Conservation (phyloP, 2,113 vertebrate genomes). For the Conger conger region DNA sequence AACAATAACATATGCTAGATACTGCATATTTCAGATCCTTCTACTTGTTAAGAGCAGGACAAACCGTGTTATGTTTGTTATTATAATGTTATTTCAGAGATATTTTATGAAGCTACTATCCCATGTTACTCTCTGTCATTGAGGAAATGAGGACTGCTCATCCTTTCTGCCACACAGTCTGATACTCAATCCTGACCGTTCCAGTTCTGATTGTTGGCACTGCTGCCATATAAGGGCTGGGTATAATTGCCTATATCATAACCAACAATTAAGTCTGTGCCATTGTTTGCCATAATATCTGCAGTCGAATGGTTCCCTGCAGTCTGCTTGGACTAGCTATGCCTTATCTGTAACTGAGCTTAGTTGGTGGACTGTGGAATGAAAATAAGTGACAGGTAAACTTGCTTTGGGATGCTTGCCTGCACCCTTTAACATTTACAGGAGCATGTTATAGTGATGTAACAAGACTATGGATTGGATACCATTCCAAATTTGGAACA, state of each 20-base stretch:
- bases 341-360: neutral
- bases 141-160: neutral
- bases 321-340: neutral
- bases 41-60: neutral
- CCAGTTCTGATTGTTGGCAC: no score
- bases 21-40: neutral
- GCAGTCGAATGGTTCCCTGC: neutral
- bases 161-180: neutral
- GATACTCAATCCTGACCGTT: no score
- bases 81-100: neutral
- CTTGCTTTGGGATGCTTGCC: neutral
- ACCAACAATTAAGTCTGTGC: neutral
- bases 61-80: neutral
- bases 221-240: no score
- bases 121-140: neutral
- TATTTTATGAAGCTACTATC: neutral
- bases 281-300: neutral
- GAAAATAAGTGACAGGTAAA: neutral
- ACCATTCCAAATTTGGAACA: no score
- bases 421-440: no score
- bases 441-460: no score
- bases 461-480: no score
- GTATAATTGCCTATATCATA: neutral
- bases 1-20: neutral
- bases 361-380: neutral